These are phyloP conservation scores for Eulemur rubriventer DNA, from an alignment of 2,797 vertebrate species.

Conservation along the genomic window DNA sequence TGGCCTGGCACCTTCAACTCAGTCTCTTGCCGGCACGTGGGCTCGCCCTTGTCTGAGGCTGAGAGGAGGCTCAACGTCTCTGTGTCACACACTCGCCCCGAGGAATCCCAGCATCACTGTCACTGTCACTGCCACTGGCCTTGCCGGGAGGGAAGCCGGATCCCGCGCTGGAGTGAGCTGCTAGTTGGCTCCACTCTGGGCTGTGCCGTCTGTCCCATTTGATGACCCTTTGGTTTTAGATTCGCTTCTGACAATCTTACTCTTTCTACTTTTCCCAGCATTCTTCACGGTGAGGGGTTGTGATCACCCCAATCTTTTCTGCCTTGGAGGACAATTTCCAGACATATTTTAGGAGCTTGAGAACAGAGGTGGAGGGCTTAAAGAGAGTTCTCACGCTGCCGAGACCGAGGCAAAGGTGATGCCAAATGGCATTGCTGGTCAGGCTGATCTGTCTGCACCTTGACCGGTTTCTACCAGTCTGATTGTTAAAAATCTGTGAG, in stretches of 20 bases:
- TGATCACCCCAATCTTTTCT: not conserved
- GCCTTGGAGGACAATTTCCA: not conserved
- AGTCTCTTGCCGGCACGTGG: accelerated
- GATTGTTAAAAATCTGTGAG: not conserved
- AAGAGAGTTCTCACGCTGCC: not conserved
- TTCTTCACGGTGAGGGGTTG: not conserved
- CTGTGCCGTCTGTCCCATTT: not conserved
- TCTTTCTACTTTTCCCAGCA: not conserved
- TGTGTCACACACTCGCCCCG: accelerated
- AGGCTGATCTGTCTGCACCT: not conserved
- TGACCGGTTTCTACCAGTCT: not conserved
- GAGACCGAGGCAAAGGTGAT: not conserved
- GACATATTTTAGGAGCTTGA: not conserved
- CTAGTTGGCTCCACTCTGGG: accelerated
- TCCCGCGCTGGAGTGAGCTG: not conserved
- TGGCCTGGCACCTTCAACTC: accelerated
- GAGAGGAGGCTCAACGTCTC: accelerated
- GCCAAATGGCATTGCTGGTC: too few species aligned
- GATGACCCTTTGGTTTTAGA: not conserved
- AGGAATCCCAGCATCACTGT: accelerated
- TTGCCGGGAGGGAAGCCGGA: accelerated
- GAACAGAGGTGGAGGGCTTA: not conserved
- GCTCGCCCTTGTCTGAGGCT: not conserved
- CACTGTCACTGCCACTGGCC: accelerated
- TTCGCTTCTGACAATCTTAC: not conserved